These are phyloP conservation scores for Enteromius radiatus DNA, from an alignment of 2,797 vertebrate species.

Conservation along the genomic window DNA sequence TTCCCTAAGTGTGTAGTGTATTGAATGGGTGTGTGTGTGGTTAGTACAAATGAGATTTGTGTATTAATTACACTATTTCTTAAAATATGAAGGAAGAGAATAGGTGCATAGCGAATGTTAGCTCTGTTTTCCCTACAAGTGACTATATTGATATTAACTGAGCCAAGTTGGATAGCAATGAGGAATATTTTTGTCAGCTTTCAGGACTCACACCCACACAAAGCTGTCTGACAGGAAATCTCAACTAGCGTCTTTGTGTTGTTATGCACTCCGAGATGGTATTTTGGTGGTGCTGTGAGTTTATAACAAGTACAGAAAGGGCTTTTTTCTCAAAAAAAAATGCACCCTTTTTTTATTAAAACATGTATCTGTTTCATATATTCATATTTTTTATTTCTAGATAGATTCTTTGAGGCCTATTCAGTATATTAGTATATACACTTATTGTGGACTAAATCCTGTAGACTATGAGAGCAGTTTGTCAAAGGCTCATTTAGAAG, in stretches of 20 bases:
- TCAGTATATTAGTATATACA: neutral
- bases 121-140: constrained; percentile 18
- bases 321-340: neutral
- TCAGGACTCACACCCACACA: constrained; percentile 19
- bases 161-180: constrained; percentile 13
- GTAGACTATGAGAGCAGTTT: neutral
- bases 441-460: neutral
- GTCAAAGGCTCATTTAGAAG: neutral
- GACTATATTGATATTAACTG: constrained; percentile 35
- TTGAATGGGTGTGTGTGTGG: neutral
- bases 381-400: neutral
- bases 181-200: constrained; percentile 26
- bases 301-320: neutral
- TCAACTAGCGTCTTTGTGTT: constrained; percentile 21
- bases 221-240: constrained; percentile 24
- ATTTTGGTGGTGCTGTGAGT: neutral
- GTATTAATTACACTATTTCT: neutral
- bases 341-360: neutral
- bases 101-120: neutral
- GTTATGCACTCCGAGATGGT: neutral
- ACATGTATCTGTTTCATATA: neutral
- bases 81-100: neutral
- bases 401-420: neutral
- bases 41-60: neutral
- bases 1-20: neutral